Evolutionary conservation across 1,140 invertebrate species (phyloP), one percentile per base, ranked within the genome.

Genomic region (Sipha flava): DNA sequence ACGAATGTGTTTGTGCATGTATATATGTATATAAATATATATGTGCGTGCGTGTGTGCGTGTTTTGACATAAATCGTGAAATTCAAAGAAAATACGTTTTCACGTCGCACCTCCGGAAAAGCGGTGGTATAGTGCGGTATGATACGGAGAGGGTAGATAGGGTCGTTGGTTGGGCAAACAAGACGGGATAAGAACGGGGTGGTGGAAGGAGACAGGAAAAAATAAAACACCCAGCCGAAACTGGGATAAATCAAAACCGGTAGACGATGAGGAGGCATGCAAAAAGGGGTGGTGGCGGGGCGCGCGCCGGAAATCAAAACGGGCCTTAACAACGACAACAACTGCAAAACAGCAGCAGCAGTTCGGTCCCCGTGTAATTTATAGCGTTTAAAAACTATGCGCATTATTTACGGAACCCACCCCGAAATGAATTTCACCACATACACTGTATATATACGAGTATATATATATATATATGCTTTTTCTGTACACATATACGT

Each of bases 321-420:
- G 47, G 72, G 49, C 52, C 49, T 52, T 52, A 49, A 70, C 43
- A 16, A 70, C 66, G 9, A 62, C 59, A 31, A 62, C 59, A n/a
- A 68, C 64, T 29, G 21, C 40, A 26, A 16, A 68, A 16, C 66
- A 7, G 26, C 26, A 14, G 26, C 45, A n/a, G 66, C 14, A 18
- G 70, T 75, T 75, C 26, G 52, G 72, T 57, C 14, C 29, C 18
- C 3, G 49, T 21, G 49, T 75, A 75, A 75, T 75, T 75, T 75
- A 75, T 75, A 75, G 72, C 49, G 72, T 57, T 54, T 75, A 75
- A 75, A 75, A 75, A 75, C 72, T 75, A 75, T 75, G 72, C 72
- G 72, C 72, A 75, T 75, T 75, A 57, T 75, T 75, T 57, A 57
- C 47, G 29, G 18, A 75, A 75, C 72, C 31, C 49, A 16, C 49